Conservation (phyloP, 2,113 vertebrate genomes). For the Sander lucioperca region DNA sequence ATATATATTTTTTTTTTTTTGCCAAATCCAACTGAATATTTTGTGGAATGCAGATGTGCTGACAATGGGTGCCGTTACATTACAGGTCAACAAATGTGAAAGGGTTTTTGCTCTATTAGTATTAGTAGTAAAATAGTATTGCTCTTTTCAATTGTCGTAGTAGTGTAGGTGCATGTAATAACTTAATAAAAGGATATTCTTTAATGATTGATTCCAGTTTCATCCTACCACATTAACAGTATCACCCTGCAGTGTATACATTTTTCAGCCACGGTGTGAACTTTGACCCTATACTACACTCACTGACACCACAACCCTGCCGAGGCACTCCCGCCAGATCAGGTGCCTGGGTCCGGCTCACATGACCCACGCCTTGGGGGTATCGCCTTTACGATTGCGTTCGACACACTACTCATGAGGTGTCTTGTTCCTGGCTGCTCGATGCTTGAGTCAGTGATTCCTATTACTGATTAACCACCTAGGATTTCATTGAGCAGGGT, state of each 20-base stretch:
- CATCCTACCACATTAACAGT: background rate
- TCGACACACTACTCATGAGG: slow-evolving; percentile 38
- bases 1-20: too few relatives aligned
- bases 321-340: slow-evolving; percentile 27
- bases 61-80: background rate
- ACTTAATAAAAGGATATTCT: too few relatives aligned
- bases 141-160: background rate
- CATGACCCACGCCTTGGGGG: slow-evolving; percentile 49
- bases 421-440: slow-evolving; percentile 63
- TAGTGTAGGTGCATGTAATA: too few relatives aligned
- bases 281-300: slow-evolving; percentile 46
- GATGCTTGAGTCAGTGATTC: slow-evolving; percentile 67
- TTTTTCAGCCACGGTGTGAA: slow-evolving; percentile 9
- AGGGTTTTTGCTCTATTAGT: background rate
- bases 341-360: slow-evolving; percentile 45
- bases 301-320: background rate
- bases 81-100: background rate
- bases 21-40: background rate
- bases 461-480: slow-evolving; percentile 66
- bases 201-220: background rate
- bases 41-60: background rate
- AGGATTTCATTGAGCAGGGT: slow-evolving; percentile 41
- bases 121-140: too few relatives aligned
- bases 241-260: background rate
- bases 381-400: slow-evolving; percentile 46